These are phyloP conservation scores for Ectropis grisescens DNA, from an alignment of 1,140 invertebrate genomes.

Conservation along the genomic window DNA sequence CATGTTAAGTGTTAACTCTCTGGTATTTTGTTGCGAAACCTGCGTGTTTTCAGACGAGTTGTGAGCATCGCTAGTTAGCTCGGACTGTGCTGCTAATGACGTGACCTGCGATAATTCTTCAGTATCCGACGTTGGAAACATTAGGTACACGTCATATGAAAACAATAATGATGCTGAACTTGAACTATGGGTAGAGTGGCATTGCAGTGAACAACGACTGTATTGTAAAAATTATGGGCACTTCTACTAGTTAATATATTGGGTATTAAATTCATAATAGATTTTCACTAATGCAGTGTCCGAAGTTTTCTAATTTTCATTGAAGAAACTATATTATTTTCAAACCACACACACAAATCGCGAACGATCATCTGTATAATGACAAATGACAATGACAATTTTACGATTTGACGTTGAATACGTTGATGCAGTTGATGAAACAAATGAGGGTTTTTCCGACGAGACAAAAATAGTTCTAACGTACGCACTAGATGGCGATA, in stretches of 20 bases:
- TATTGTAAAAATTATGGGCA: too few species aligned
- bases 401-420: too few species aligned
- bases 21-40: conserved; percentile 39
- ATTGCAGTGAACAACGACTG: too few species aligned
- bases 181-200: conserved; percentile 21
- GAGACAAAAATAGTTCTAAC: too few species aligned
- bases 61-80: conserved; percentile 46
- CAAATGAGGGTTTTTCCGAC: too few species aligned
- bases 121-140: conserved; percentile 61
- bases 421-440: too few species aligned
- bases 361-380: neutral
- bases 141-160: conserved; percentile 68
- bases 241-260: conserved; percentile 3
- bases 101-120: conserved; percentile 56
- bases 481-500: too few species aligned
- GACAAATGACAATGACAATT: too few species aligned
- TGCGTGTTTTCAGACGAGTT: conserved; percentile 33
- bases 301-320: conserved; percentile 1
- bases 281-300: too few species aligned
- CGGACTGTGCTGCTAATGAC: conserved; percentile 39
- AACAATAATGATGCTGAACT: conserved; percentile 35
- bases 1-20: conserved; percentile 59
- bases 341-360: too few species aligned
- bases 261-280: conserved; percentile 23
- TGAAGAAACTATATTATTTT: too few species aligned